Conservation (phyloP, 2,113 vertebrate species). For the Trematomus loennbergii region DNA sequence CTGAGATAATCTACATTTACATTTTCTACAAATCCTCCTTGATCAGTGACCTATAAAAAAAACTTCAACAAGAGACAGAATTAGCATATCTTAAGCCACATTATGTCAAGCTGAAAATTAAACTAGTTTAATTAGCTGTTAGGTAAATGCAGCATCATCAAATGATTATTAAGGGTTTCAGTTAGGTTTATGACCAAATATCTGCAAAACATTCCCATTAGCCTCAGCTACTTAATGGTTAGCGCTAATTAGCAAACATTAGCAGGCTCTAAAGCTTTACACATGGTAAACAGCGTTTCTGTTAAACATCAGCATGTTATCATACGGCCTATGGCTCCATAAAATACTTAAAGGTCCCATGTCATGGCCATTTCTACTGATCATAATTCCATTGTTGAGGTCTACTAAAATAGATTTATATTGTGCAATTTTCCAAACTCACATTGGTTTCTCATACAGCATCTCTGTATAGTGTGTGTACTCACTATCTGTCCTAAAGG, state of each 20-base stretch:
- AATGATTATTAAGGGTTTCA: background rate
- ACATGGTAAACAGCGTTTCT: background rate
- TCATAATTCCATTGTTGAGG: too few relatives aligned
- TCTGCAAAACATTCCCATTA: slow-evolving; percentile 2
- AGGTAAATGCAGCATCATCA: background rate
- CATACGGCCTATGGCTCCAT: background rate
- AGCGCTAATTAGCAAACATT: background rate
- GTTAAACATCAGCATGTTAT: background rate
- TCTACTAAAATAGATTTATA: too few relatives aligned
- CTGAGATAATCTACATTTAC: background rate
- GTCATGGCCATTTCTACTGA: too few relatives aligned
- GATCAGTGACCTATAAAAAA: slow-evolving; percentile 3
- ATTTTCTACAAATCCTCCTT: too few relatives aligned
- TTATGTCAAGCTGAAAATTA: background rate
- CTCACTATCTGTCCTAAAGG: too few relatives aligned
- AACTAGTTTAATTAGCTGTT: background rate
- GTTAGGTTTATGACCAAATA: background rate
- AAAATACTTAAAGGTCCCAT: too few relatives aligned
- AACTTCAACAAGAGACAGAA: background rate
- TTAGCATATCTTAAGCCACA: background rate
- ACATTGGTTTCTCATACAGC: too few relatives aligned
- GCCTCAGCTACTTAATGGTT: background rate
- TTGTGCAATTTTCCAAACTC: too few relatives aligned
- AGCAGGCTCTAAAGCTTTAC: background rate
- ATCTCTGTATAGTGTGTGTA: too few relatives aligned